These are phyloP conservation scores for Amblyopsis rosae DNA, from an alignment of 2,113 vertebrate species.

Conservation along the genomic window DNA sequence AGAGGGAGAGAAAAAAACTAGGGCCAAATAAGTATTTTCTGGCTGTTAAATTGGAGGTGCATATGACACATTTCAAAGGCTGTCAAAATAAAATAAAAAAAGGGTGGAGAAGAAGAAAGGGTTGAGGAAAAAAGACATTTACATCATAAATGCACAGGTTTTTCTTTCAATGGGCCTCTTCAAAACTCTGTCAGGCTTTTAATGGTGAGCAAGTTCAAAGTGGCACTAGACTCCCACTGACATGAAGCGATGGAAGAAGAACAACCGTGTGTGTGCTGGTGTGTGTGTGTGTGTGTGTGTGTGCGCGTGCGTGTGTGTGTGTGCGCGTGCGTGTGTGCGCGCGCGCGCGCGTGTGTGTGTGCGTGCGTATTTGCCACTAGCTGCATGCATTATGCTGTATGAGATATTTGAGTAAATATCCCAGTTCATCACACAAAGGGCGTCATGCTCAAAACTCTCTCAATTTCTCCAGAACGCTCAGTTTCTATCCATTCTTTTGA, in stretches of 20 bases:
- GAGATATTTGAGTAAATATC: no score
- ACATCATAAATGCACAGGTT: constrained; percentile 93
- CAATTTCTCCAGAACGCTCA: constrained; percentile 4
- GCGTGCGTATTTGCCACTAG: not conserved
- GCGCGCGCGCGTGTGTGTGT: constrained; percentile 3
- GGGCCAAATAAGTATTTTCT: constrained; percentile 74
- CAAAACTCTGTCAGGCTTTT: constrained; percentile 91
- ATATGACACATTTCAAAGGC: constrained; percentile 96
- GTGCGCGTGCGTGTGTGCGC: constrained; percentile 29
- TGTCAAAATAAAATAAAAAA: constrained; percentile 80
- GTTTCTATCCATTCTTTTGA: constrained; percentile 4
- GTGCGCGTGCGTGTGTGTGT: constrained; percentile 58
- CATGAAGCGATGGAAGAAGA: constrained; percentile 80
- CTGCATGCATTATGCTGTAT: constrained; percentile 5
- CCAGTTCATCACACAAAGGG: no score
- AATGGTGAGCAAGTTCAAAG: constrained; percentile 93
- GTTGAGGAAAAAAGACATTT: constrained; percentile 82
- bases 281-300: not conserved
- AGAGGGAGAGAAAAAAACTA: constrained; percentile 35
- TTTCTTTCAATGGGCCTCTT: constrained; percentile 86
- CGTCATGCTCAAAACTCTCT: not conserved
- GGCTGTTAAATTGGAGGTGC: constrained; percentile 93
- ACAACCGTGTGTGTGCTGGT: constrained; percentile 25
- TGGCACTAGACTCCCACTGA: constrained; percentile 88
- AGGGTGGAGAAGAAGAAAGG: constrained; percentile 54